phyloP scores from a whole-genome alignment of 2,888 invertebrate species.

The Nemurella pictetii region DNA sequence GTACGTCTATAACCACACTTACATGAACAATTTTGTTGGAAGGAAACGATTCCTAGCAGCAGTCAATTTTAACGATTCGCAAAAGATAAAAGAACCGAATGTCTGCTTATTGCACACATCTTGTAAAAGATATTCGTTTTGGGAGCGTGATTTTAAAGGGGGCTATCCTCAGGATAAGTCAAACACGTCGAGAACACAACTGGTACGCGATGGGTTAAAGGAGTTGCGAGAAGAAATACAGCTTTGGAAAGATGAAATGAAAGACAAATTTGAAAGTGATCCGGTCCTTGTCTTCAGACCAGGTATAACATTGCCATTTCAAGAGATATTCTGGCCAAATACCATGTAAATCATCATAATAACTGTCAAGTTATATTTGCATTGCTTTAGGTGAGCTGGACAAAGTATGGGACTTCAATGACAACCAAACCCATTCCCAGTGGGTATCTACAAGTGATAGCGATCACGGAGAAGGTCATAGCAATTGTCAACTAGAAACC shows the following conservation, averaged over 20 bases:
- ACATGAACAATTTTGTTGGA: not conserved
- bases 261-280: slow-evolving; percentile 65
- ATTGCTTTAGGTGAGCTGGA: slow-evolving; percentile 67
- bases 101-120: slow-evolving; percentile 1
- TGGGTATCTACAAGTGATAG: slow-evolving; percentile 78
- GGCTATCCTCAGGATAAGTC: slow-evolving; percentile 57
- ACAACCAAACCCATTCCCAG: slow-evolving; percentile 62
- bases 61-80: not conserved
- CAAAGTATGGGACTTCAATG: slow-evolving; percentile 70
- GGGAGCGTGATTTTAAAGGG: slow-evolving; percentile 63
- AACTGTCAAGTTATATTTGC: not conserved
- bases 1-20: slow-evolving; percentile 6
- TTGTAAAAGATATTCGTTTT: slow-evolving; percentile 50
- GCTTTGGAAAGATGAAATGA: slow-evolving; percentile 68
- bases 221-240: slow-evolving; percentile 68
- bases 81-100: not conserved
- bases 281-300: slow-evolving; percentile 58
- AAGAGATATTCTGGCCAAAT: not conserved
- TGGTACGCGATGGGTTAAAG: slow-evolving; percentile 65
- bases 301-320: slow-evolving; percentile 50
- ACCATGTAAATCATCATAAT: not conserved
- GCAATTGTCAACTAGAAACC: slow-evolving; percentile 66
- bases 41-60: not conserved
- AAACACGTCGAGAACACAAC: slow-evolving; percentile 55
- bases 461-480: slow-evolving; percentile 79